These are phyloP conservation scores for Campylomormyrus tamandua DNA, from an alignment of 2,113 vertebrate genomes.

Conservation along the genomic window DNA sequence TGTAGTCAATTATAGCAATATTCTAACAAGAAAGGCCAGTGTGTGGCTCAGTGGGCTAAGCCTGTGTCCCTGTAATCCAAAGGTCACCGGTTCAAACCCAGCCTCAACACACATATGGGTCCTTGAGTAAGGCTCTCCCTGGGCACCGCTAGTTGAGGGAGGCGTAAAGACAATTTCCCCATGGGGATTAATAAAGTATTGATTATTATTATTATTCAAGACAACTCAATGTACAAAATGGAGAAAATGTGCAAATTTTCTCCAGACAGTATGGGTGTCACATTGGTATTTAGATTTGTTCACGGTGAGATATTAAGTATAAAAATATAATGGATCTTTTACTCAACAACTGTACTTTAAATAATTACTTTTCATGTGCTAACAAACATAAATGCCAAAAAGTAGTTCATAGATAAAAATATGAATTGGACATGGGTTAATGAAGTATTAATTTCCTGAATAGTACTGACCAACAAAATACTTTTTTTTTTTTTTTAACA, in stretches of 20 bases:
- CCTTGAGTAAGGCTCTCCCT: no score
- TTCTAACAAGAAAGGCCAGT: not conserved
- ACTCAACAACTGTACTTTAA: not conserved
- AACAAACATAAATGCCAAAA: not conserved
- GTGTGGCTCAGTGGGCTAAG: no score
- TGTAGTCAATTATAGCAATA: not conserved
- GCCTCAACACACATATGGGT: no score
- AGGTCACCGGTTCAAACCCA: no score
- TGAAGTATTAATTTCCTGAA: not conserved
- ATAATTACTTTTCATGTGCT: not conserved
- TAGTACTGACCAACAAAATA: not conserved
- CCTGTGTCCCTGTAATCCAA: no score
- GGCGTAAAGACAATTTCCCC: no score
- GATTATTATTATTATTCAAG: not conserved
- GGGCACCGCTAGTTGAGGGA: no score
- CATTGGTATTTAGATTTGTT: not conserved
- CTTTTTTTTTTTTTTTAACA: no score
- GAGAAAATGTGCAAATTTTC: not conserved
- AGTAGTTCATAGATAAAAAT: not conserved
- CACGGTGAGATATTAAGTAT: not conserved
- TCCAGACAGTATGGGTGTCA: not conserved
- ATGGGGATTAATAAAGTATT: no score
- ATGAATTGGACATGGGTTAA: not conserved
- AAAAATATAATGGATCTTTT: not conserved
- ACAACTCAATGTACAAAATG: not conserved